Conservation (phyloP, 1,140 invertebrate species). For the Conopomorpha cramerella region DNA sequence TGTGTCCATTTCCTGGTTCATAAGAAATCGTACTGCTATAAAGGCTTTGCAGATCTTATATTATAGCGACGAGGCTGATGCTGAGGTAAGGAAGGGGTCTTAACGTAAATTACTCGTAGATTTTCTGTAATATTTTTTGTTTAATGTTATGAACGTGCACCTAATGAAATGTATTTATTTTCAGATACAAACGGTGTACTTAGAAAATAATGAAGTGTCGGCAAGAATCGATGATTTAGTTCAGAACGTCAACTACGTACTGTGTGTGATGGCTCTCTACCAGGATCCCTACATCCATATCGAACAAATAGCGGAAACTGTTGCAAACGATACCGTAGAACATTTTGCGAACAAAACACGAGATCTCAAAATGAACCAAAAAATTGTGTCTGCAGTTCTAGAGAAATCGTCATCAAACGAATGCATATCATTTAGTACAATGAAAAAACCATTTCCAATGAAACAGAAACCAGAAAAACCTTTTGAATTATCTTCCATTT, state of each 20-base stretch:
- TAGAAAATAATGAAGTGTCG: slow-evolving; percentile 36
- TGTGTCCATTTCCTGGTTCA: slow-evolving; percentile 45
- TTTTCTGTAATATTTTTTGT: neutral
- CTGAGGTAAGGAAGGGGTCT: slow-evolving; percentile 41
- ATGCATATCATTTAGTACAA: slow-evolving; percentile 40
- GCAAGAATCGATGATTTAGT: slow-evolving; percentile 26
- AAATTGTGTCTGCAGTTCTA: slow-evolving; percentile 27
- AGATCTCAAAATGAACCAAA: slow-evolving; percentile 32
- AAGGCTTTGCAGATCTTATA: slow-evolving; percentile 43
- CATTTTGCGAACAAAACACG: no score
- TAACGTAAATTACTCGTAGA: no score
- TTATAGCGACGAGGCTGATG: slow-evolving; percentile 29
- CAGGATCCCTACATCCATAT: slow-evolving; percentile 22
- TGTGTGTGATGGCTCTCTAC: slow-evolving; percentile 35
- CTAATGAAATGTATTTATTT: slow-evolving; percentile 10
- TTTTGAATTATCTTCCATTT: slow-evolving; percentile 29
- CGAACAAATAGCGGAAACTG: slow-evolving; percentile 16
- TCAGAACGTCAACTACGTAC: slow-evolving; percentile 33
- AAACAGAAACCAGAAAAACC: slow-evolving; percentile 30
- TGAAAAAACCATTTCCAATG: slow-evolving; percentile 20
- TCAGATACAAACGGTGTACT: slow-evolving; percentile 36
- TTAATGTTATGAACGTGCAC: neutral
- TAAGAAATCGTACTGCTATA: slow-evolving; percentile 44
- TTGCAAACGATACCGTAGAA: slow-evolving; percentile 18
- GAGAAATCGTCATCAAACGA: slow-evolving; percentile 38